Conservation (phyloP, 2,888 invertebrate species). For the Julus scandinavius region DNA sequence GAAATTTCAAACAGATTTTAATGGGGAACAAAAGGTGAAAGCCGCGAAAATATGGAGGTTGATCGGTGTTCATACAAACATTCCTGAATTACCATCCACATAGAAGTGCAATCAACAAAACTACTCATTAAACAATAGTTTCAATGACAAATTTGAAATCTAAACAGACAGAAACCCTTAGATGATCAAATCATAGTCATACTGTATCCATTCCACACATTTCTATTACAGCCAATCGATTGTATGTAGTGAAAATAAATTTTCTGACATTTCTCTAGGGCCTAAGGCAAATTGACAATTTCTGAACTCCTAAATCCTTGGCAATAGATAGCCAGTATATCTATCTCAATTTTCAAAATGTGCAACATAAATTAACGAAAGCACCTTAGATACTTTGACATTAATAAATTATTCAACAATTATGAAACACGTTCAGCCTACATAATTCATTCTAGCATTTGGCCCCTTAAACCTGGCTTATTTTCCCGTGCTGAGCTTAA, state of each 20-base stretch:
- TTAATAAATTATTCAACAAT: no score
- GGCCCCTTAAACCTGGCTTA: background rate
- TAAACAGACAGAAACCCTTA: background rate
- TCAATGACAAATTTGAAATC: background rate
- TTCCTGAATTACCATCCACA: background rate
- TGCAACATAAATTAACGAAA: no score
- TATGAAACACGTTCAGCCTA: background rate
- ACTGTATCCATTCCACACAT: background rate
- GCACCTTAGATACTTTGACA: no score
- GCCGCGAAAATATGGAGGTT: background rate
- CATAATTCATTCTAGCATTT: background rate
- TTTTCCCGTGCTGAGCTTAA: background rate
- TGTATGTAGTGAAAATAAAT: background rate
- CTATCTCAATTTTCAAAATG: no score
- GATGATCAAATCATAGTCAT: background rate
- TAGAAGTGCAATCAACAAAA: background rate
- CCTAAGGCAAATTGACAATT: background rate
- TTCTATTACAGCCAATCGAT: background rate
- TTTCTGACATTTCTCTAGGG: background rate
- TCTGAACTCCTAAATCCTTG: no score
- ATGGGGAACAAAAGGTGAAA: constrained; percentile 42
- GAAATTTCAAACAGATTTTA: background rate
- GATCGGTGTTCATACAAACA: background rate
- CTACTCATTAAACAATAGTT: background rate
- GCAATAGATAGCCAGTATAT: no score